These are phyloP conservation scores for Anguilla marmorata DNA, from an alignment of 2,797 vertebrate genomes.

Conservation along the genomic window DNA sequence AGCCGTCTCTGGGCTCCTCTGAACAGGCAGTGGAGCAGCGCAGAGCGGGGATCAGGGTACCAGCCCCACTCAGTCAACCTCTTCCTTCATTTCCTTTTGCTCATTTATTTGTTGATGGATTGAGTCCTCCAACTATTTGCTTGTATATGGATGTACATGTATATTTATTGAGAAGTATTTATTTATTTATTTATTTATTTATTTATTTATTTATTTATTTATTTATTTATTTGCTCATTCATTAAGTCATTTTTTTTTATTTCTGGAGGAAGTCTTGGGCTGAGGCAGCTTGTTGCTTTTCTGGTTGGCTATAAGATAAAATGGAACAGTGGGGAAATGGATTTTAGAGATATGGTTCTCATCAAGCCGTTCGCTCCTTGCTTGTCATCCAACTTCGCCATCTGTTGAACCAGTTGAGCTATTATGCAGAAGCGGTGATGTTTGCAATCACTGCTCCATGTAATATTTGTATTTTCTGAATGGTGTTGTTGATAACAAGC, in stretches of 20 bases:
- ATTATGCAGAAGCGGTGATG: constrained; percentile 12
- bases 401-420: constrained; percentile 28
- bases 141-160: constrained; percentile 60
- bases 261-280: constrained; percentile 15
- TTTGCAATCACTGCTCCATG: constrained; percentile 22
- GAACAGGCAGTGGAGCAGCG: neutral
- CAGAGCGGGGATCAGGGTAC: neutral
- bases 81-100: neutral
- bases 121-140: constrained; percentile 51
- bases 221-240: constrained; percentile 43
- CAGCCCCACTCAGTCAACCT: constrained; percentile 9
- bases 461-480: constrained; percentile 14
- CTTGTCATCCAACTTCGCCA: constrained; percentile 13
- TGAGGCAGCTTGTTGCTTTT: neutral
- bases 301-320: neutral
- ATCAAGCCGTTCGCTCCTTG: neutral
- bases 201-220: constrained; percentile 46
- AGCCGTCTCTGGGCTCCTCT: neutral
- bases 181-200: constrained; percentile 67
- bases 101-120: neutral
- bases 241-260: constrained; percentile 44
- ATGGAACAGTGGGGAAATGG: neutral
- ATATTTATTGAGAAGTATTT: constrained; percentile 40
- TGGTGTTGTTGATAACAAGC: neutral
- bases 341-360: constrained; percentile 10